Conservation (phyloP, 2,113 vertebrate genomes). For the Anas platyrhynchos region DNA sequence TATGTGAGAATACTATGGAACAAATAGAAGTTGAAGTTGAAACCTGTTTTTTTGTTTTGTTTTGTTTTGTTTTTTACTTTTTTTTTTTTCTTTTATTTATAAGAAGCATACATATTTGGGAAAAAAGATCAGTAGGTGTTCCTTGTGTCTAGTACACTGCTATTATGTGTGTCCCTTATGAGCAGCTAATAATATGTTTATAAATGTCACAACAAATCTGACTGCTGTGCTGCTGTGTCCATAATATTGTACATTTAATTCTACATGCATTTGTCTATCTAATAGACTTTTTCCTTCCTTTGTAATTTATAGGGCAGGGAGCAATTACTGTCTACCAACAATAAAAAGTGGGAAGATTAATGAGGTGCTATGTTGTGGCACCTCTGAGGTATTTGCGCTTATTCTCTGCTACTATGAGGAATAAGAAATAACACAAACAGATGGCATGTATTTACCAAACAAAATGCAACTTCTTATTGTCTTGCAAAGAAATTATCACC, state of each 20-base stretch:
- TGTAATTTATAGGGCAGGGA: slow-evolving; percentile 10
- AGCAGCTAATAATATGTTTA: neutral
- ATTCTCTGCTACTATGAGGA: neutral
- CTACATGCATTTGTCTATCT: neutral
- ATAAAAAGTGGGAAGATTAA: slow-evolving; percentile 34
- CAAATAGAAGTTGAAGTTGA: neutral
- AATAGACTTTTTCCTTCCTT: neutral
- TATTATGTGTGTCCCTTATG: neutral
- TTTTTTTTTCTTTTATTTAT: neutral
- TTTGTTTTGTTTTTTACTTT: too few relatives aligned
- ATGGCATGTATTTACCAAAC: neutral
- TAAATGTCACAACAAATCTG: neutral
- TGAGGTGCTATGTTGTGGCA: neutral
- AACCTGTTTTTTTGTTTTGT: neutral
- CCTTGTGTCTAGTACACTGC: neutral
- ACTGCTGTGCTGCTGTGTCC: neutral
- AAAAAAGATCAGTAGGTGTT: neutral
- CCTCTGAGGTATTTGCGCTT: neutral
- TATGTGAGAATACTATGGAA: neutral
- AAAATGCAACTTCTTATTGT: neutral
- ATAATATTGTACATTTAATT: neutral
- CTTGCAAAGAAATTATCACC: neutral
- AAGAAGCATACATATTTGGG: neutral
- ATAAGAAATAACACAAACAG: neutral
- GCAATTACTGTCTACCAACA: slow-evolving; percentile 7